phyloP scores from a whole-genome alignment of 2,888 invertebrate species.

The Lumbricus terrestris region DNA sequence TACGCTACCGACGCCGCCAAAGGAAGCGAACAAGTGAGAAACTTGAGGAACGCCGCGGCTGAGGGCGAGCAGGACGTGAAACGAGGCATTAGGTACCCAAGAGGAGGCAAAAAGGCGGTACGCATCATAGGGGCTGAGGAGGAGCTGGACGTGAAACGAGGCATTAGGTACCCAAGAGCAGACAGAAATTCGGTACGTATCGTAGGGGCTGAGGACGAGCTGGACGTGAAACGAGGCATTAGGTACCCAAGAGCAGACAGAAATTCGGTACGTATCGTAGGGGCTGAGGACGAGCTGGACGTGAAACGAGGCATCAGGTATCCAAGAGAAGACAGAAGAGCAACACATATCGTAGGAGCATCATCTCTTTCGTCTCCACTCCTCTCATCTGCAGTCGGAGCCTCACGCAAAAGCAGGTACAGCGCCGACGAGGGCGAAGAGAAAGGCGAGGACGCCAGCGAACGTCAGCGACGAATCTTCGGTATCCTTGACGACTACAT shows the following conservation, averaged over 20 bases:
- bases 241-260: not conserved
- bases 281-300: not conserved
- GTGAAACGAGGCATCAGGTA: not conserved
- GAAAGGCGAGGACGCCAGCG: not conserved
- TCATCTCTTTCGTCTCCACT: not conserved
- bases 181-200: not conserved
- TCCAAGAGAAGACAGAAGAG: not conserved
- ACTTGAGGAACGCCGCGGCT: not conserved
- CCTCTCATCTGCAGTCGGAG: not conserved
- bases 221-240: not conserved
- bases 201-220: not conserved
- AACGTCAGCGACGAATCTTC: not conserved
- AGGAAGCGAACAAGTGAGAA: not conserved
- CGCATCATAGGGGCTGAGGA: not conserved
- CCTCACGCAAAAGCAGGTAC: not conserved
- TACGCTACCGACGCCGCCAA: not conserved
- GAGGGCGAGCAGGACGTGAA: not conserved
- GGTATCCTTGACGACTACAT: constrained; percentile 14
- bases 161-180: not conserved
- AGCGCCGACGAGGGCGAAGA: not conserved
- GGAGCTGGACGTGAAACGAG: not conserved
- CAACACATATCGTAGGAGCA: not conserved
- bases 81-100: not conserved
- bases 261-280: not conserved
- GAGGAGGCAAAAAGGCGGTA: not conserved